Conservation (phyloP, 2,888 invertebrate species). For the Rosalia funebris region DNA sequence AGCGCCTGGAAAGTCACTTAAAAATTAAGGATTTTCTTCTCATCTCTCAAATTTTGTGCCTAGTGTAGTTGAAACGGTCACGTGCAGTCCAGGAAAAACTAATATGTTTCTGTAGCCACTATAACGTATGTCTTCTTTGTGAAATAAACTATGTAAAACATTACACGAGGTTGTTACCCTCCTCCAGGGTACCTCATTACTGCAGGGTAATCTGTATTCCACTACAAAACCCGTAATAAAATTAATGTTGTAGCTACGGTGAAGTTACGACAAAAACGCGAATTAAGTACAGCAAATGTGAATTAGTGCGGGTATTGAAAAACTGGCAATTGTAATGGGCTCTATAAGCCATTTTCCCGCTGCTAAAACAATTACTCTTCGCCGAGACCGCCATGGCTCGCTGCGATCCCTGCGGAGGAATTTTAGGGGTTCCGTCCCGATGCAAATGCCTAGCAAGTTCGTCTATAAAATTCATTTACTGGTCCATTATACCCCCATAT, state of each 20-base stretch:
- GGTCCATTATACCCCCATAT: slow-evolving; percentile 21
- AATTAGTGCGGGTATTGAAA: slow-evolving; percentile 12
- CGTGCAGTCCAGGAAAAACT: too few relatives aligned
- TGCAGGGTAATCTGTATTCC: too few relatives aligned
- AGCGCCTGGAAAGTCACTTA: too few relatives aligned
- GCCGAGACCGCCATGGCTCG: slow-evolving; percentile 1
- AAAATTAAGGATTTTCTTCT: too few relatives aligned
- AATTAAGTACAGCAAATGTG: slow-evolving; percentile 4
- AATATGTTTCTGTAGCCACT: too few relatives aligned
- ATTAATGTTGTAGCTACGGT: too few relatives aligned
- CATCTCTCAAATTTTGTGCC: too few relatives aligned
- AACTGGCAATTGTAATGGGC: slow-evolving; percentile 8
- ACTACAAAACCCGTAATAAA: neutral
- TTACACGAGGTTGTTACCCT: too few relatives aligned
- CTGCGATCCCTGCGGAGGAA: slow-evolving; percentile 13
- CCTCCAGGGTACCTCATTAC: too few relatives aligned
- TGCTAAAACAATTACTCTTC: slow-evolving; percentile 18
- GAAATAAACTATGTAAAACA: too few relatives aligned
- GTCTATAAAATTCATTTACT: slow-evolving; percentile 13
- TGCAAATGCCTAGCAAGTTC: neutral
- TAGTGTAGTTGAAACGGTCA: too few relatives aligned
- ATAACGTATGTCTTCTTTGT: too few relatives aligned
- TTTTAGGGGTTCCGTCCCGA: slow-evolving; percentile 7
- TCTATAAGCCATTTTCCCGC: slow-evolving; percentile 17
- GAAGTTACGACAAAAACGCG: neutral